phyloP scores from a whole-genome alignment of 1,140 invertebrate species.

The Venturia canescens region DNA sequence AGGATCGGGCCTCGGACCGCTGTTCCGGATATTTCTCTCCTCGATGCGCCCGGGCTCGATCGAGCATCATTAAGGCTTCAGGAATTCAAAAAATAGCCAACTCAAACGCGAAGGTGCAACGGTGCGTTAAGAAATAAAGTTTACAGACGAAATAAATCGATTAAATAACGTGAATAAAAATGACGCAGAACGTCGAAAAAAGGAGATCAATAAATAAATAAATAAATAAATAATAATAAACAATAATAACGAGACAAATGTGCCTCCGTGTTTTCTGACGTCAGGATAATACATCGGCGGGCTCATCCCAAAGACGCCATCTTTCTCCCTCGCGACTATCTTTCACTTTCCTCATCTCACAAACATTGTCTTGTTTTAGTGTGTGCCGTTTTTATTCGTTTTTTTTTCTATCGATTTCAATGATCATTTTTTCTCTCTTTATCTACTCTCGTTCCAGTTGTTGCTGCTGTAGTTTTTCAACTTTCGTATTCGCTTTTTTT shows the following conservation, averaged over 20 bases:
- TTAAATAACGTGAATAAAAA: not conserved
- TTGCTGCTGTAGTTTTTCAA: too few species aligned
- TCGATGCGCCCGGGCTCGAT: not conserved
- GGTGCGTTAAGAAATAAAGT: slow-evolving; percentile 60
- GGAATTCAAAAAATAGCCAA: not conserved
- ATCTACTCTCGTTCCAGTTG: too few species aligned
- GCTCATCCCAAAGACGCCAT: slow-evolving; percentile 51
- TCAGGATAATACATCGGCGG: slow-evolving; percentile 42
- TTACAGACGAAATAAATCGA: slow-evolving; percentile 25
- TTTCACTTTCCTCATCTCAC: slow-evolving; percentile 26
- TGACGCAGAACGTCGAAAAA: not conserved
- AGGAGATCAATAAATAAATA: too few species aligned
- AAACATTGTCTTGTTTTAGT: slow-evolving; percentile 15
- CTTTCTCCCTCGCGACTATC: slow-evolving; percentile 13
- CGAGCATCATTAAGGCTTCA: not conserved
- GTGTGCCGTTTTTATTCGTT: not conserved
- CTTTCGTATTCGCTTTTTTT: too few species aligned
- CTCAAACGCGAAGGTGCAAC: slow-evolving; percentile 54
- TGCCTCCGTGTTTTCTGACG: slow-evolving; percentile 16
- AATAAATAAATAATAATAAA: too few species aligned
- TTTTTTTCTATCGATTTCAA: slow-evolving; percentile 19
- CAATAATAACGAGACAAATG: not conserved
- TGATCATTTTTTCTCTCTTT: slow-evolving; percentile 19
- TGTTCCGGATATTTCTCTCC: not conserved
- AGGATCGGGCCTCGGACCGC: too few species aligned